Evolutionary conservation across 2,888 invertebrate genomes (phyloP).

Genomic region (Dastarcus helophoroides): DNA sequence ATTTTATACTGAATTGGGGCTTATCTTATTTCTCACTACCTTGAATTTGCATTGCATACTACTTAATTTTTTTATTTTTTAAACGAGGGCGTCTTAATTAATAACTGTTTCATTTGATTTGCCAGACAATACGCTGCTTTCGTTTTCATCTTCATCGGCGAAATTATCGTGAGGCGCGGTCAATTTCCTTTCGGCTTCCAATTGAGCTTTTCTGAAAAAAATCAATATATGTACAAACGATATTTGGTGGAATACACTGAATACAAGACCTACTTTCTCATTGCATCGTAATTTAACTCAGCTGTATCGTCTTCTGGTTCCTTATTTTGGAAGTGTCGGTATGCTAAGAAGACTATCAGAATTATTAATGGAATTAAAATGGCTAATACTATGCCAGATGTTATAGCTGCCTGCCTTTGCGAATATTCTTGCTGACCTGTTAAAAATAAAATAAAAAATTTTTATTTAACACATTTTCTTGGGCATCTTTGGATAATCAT

Average conservation of each 20-base stretch:
- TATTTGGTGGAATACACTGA: too few relatives aligned
- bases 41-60: too few relatives aligned
- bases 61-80: too few relatives aligned
- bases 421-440: slow-evolving; percentile 72
- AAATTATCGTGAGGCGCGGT: slow-evolving; percentile 24
- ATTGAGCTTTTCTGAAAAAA: slow-evolving; percentile 25
- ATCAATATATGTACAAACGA: too few relatives aligned
- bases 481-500: too few relatives aligned
- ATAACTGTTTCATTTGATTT: slow-evolving; percentile 21
- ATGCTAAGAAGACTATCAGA: slow-evolving; percentile 43
- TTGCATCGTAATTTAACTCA: slow-evolving; percentile 24
- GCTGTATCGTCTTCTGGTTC: slow-evolving; percentile 22
- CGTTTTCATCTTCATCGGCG: too few relatives aligned
- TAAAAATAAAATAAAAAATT: slow-evolving; percentile 9
- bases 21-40: too few relatives aligned
- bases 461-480: too few relatives aligned
- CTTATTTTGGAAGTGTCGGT: slow-evolving; percentile 26
- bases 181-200: slow-evolving; percentile 27
- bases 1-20: too few relatives aligned
- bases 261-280: too few relatives aligned
- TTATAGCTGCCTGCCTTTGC: slow-evolving; percentile 63
- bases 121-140: slow-evolving; percentile 24
- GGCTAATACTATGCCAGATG: slow-evolving; percentile 65
- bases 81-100: too few relatives aligned
- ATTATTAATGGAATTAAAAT: slow-evolving; percentile 65